These are phyloP conservation scores for Acleris laterana DNA, from an alignment of 2,888 invertebrate genomes.

Conservation along the genomic window DNA sequence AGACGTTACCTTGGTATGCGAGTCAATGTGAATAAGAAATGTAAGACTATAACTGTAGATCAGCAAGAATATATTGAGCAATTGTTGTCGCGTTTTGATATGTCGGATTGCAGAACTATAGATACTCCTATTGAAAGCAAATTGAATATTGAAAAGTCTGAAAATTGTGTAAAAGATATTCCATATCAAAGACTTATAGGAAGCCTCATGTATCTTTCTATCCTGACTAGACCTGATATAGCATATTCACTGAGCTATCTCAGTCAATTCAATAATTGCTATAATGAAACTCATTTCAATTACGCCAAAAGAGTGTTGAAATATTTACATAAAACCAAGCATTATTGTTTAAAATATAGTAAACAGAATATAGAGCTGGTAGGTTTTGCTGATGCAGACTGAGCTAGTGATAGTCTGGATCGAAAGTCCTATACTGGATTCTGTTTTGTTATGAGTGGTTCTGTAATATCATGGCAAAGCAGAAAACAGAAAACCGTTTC, in stretches of 20 bases:
- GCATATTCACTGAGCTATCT: not conserved
- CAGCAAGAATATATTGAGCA: slow-evolving; percentile 19
- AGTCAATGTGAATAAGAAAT: slow-evolving; percentile 1
- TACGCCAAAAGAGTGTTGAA: slow-evolving; percentile 2
- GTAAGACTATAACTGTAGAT: slow-evolving; percentile 10
- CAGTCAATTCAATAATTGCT: slow-evolving; percentile 4
- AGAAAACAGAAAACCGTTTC: slow-evolving; percentile 26
- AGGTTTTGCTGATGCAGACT: slow-evolving; percentile 37
- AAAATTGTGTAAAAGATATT: not conserved
- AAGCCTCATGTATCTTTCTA: slow-evolving; percentile 15
- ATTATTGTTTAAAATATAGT: slow-evolving; percentile 31
- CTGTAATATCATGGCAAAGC: slow-evolving; percentile 35
- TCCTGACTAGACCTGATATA: slow-evolving; percentile 1
- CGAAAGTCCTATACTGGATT: slow-evolving; percentile 38
- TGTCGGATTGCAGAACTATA: slow-evolving; percentile 15
- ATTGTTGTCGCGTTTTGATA: slow-evolving; percentile 29
- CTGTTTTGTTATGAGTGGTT: slow-evolving; percentile 25
- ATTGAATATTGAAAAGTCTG: slow-evolving; percentile 12
- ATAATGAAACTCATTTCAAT: slow-evolving; percentile 3
- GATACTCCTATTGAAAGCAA: slow-evolving; percentile 25
- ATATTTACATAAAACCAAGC: slow-evolving; percentile 32
- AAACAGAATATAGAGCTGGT: slow-evolving; percentile 5
- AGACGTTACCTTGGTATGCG: slow-evolving; percentile 23
- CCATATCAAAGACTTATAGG: slow-evolving; percentile 12
- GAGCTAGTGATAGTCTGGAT: slow-evolving; percentile 30